phyloP scores from a whole-genome alignment of 2,888 invertebrate species.

The Allacma fusca region DNA sequence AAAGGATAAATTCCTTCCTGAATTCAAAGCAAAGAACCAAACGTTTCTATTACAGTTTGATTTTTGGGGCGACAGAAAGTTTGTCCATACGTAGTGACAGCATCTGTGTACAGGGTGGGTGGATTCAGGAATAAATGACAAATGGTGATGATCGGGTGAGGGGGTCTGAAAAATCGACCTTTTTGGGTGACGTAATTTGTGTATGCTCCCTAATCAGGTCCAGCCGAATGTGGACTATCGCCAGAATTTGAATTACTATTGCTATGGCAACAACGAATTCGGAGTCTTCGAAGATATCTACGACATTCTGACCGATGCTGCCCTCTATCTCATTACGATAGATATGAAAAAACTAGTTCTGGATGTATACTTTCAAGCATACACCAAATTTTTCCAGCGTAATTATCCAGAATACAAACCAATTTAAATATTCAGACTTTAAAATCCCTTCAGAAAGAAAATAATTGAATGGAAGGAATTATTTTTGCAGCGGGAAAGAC shows the following conservation, averaged over 20 bases:
- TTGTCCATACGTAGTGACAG: too few species aligned
- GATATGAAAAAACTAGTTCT: slow-evolving; percentile 47
- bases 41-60: too few species aligned
- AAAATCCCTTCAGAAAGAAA: not conserved
- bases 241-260: slow-evolving; percentile 36
- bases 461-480: too few species aligned
- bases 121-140: too few species aligned
- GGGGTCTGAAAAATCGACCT: too few species aligned
- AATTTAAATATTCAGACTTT: slow-evolving; percentile 5
- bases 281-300: slow-evolving; percentile 43
- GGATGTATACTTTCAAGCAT: slow-evolving; percentile 27
- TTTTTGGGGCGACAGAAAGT: too few species aligned
- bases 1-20: too few species aligned
- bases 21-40: too few species aligned
- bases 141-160: too few species aligned
- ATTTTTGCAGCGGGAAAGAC: not conserved
- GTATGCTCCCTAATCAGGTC: too few species aligned
- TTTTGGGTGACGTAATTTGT: too few species aligned
- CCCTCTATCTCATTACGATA: slow-evolving; percentile 28
- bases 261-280: slow-evolving; percentile 47
- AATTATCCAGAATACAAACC: slow-evolving; percentile 13
- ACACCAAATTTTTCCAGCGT: slow-evolving; percentile 37
- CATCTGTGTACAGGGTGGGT: too few species aligned
- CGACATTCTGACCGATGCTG: slow-evolving; percentile 40
- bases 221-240: slow-evolving; percentile 38